Conservation (phyloP, 2,888 invertebrate genomes). For the Cataglyphis cursor region DNA sequence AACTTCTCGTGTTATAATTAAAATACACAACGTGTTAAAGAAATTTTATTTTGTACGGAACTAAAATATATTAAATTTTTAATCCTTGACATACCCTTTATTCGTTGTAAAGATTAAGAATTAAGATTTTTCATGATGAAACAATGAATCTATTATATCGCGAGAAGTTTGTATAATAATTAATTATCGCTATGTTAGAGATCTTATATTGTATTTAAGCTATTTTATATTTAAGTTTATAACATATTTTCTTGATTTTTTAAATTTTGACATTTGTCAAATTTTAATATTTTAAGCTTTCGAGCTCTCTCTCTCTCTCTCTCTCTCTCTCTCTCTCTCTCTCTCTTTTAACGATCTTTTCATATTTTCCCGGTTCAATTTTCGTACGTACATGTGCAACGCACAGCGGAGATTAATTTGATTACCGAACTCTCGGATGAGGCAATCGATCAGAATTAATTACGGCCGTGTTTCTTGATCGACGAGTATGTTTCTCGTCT, state of each 20-base stretch:
- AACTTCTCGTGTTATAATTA: background rate
- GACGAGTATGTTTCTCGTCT: constrained; percentile 38
- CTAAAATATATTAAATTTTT: background rate
- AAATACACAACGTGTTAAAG: background rate
- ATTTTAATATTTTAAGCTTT: no score
- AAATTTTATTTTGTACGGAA: background rate
- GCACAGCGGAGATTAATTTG: constrained; percentile 45
- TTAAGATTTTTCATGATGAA: background rate
- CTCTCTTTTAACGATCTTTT: background rate
- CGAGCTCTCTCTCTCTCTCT: background rate
- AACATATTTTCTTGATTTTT: background rate
- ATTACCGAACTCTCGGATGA: constrained; percentile 58
- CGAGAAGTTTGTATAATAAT: background rate
- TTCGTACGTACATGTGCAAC: background rate
- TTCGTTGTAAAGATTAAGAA: background rate
- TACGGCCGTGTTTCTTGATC: constrained; percentile 61
- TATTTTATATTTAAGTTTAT: background rate
- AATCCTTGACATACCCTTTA: background rate
- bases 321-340: background rate
- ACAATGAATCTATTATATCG: background rate
- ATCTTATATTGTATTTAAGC: background rate
- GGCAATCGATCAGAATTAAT: constrained; percentile 73
- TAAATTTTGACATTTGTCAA: background rate
- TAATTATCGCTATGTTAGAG: background rate
- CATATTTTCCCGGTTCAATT: background rate